Evolutionary conservation across 2,888 invertebrate genomes (phyloP).

Genomic region (Sphaeridia pumilis): DNA sequence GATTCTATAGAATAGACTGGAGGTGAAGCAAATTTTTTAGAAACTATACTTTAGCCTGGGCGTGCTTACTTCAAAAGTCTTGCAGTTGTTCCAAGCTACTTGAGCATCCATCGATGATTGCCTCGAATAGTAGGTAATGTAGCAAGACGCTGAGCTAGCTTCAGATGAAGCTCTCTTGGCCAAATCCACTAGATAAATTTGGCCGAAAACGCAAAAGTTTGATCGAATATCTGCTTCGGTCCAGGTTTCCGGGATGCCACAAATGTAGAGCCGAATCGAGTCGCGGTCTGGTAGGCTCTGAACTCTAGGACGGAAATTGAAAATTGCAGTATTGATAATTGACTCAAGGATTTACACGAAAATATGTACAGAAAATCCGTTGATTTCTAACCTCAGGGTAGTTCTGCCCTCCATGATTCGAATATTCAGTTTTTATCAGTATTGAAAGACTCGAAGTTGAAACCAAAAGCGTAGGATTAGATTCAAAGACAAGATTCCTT

Average conservation of each 20-base stretch:
- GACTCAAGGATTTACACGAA: no score
- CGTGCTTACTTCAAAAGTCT: slow-evolving; percentile 89
- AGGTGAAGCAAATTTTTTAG: background rate
- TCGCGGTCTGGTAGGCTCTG: slow-evolving; percentile 86
- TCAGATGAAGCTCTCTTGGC: slow-evolving; percentile 47
- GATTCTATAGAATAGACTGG: background rate
- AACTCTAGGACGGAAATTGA: no score
- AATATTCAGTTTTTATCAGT: no score
- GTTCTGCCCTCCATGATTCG: no score
- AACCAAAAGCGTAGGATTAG: no score
- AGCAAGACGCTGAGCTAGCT: slow-evolving; percentile 85
- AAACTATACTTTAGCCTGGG: background rate
- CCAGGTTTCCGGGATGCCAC: slow-evolving; percentile 93
- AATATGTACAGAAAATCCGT: no score
- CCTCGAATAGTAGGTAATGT: slow-evolving; percentile 97
- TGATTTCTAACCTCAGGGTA: no score
- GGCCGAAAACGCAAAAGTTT: slow-evolving; percentile 95
- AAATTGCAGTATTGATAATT: no score
- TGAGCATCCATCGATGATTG: slow-evolving; percentile 97
- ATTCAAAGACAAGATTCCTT: no score
- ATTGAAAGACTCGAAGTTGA: no score
- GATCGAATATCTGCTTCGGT: slow-evolving; percentile 88
- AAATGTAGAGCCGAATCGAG: slow-evolving; percentile 99
- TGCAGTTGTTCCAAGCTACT: slow-evolving; percentile 97
- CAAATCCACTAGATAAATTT: slow-evolving; percentile 95